Evolutionary conservation across 1,140 invertebrate genomes (phyloP).

Genomic region (Megalonaias nervosa): DNA sequence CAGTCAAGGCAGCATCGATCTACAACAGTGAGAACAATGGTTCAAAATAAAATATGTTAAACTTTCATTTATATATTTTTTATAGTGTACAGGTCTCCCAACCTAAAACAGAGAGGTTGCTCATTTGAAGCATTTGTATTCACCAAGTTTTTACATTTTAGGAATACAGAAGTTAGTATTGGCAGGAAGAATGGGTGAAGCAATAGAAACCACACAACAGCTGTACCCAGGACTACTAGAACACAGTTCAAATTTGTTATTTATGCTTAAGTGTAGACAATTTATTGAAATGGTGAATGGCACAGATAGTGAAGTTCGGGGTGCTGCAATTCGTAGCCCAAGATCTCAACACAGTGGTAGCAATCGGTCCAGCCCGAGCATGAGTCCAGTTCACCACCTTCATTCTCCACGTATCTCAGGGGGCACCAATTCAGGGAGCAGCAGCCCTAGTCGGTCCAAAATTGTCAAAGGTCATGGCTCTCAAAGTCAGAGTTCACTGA

Average conservation of each 20-base stretch:
- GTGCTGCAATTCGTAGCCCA: constrained; percentile 58
- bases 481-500: constrained; percentile 33
- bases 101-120: too few relatives aligned
- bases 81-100: too few relatives aligned
- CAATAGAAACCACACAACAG: constrained; percentile 89
- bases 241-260: constrained; percentile 90
- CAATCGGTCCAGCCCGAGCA: constrained; percentile 56
- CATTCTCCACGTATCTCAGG: constrained; percentile 50
- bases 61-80: too few relatives aligned
- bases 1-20: too few relatives aligned
- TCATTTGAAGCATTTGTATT: background rate
- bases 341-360: constrained; percentile 55
- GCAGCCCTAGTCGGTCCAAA: constrained; percentile 62
- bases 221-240: constrained; percentile 94
- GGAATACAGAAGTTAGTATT: constrained; percentile 95
- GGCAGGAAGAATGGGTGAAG: constrained; percentile 93
- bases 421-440: constrained; percentile 42
- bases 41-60: too few relatives aligned
- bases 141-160: constrained; percentile 70
- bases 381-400: constrained; percentile 55
- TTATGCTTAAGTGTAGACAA: constrained; percentile 96
- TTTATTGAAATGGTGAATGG: constrained; percentile 89
- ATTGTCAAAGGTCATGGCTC: constrained; percentile 76
- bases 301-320: constrained; percentile 70
- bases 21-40: too few relatives aligned